Conservation (phyloP, 2,113 vertebrate genomes). For the Dromaius novaehollandiae region DNA sequence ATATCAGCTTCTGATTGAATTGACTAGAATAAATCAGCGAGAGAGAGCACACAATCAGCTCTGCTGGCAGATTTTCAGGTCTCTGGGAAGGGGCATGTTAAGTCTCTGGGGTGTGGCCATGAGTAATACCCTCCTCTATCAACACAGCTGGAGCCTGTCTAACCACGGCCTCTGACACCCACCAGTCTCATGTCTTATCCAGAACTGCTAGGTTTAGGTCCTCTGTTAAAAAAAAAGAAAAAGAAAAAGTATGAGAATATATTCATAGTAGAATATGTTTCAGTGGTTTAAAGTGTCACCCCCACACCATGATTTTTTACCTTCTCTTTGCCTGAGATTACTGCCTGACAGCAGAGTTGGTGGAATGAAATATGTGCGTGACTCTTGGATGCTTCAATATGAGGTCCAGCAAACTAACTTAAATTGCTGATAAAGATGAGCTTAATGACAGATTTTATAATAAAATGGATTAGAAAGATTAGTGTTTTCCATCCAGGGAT, state of each 20-base stretch:
- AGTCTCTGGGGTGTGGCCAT: constrained; percentile 1
- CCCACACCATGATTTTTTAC: neutral
- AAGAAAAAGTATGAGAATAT: neutral
- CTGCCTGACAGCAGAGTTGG: neutral
- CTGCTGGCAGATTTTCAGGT: constrained; percentile 60
- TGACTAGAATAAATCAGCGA: constrained; percentile 53
- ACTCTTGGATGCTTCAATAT: neutral
- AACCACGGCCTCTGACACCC: neutral
- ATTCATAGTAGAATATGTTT: neutral
- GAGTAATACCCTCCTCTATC: constrained; percentile 44
- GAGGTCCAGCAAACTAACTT: neutral
- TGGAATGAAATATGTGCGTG: neutral
- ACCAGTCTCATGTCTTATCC: neutral
- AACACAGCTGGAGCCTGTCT: neutral
- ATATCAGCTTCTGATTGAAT: constrained; percentile 52
- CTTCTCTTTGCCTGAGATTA: neutral
- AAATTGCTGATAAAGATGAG: neutral
- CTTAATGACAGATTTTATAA: neutral
- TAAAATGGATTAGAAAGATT: neutral
- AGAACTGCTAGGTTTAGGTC: neutral
- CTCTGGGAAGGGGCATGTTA: constrained; percentile 1
- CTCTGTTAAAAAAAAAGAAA: neutral
- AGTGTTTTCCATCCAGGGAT: neutral
- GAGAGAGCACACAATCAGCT: constrained; percentile 12
- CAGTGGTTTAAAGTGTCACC: neutral